Conservation (phyloP, 1,140 invertebrate genomes). For the Vanessa tameamea region DNA sequence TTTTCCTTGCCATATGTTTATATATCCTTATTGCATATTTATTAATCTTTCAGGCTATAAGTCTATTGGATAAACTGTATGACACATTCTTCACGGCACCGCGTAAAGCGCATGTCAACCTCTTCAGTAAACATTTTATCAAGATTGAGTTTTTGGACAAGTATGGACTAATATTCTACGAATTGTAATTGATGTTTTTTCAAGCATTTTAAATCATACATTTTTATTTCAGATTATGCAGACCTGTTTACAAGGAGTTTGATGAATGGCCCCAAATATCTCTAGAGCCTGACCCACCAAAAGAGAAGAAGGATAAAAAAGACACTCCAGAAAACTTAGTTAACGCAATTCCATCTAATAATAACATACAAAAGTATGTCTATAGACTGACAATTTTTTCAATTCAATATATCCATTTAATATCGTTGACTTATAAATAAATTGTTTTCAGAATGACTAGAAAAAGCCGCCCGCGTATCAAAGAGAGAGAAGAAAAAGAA, state of each 20-base stretch:
- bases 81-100: constrained; percentile 75
- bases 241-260: constrained; percentile 76
- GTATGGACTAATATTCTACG: constrained; percentile 66
- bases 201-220: constrained; percentile 31
- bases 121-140: constrained; percentile 78
- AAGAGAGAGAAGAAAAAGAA: constrained; percentile 81
- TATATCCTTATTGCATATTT: constrained; percentile 74
- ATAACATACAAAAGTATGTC: constrained; percentile 38
- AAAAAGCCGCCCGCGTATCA: constrained; percentile 83
- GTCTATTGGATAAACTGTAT: constrained; percentile 79
- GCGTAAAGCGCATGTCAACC: constrained; percentile 71
- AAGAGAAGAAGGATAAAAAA: constrained; percentile 66
- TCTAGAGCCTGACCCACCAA: constrained; percentile 68
- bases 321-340: constrained; percentile 46
- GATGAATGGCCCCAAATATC: constrained; percentile 75
- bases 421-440: background rate
- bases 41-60: constrained; percentile 79
- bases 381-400: background rate
- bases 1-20: constrained; percentile 21
- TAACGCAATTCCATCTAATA: constrained; percentile 36
- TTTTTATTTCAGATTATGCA: constrained; percentile 62
- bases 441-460: constrained; percentile 82
- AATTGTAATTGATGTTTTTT: constrained; percentile 31
- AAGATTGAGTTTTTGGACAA: constrained; percentile 80
- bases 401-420: background rate